Percentiles rank a stretch among this genome's conserved stretches.
Evolutionary conservation across 2,888 invertebrate genomes (phyloP).

Genomic region (Drosophila koepferae): DNA sequence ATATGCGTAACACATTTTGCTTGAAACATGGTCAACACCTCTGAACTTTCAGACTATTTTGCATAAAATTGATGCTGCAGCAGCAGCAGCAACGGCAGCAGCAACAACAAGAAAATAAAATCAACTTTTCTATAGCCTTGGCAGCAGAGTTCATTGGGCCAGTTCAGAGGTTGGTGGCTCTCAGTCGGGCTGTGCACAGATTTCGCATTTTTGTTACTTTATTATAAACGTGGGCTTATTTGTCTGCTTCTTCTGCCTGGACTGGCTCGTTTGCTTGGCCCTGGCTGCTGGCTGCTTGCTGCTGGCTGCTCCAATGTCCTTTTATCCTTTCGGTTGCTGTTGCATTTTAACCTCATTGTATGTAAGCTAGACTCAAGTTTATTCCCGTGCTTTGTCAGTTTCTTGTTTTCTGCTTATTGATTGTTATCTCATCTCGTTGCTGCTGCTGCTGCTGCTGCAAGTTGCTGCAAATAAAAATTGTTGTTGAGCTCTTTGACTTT

Average conservation of each 20-base stretch:
- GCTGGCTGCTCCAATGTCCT: constrained; percentile 3
- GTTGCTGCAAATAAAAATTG: constrained; percentile 36
- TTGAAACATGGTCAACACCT: constrained; percentile 72
- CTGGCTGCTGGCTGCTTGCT: too few species aligned
- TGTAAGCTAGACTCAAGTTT: constrained; percentile 40
- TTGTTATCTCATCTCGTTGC: constrained; percentile 49
- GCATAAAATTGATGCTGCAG: constrained; percentile 60
- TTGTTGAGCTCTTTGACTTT: constrained; percentile 48
- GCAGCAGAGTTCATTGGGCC: constrained; percentile 64
- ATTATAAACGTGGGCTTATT: constrained; percentile 75
- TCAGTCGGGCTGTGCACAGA: constrained; percentile 36
- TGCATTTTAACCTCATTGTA: constrained; percentile 61
- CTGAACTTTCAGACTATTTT: constrained; percentile 68
- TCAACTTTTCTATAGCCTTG: constrained; percentile 45
- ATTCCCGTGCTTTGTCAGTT: constrained; percentile 55
- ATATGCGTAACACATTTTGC: constrained; percentile 63
- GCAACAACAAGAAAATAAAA: constrained; percentile 18
- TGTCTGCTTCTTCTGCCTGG: constrained; percentile 32
- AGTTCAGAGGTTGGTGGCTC: constrained; percentile 55
- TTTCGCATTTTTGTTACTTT: constrained; percentile 75
- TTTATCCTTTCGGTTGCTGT: constrained; percentile 24
- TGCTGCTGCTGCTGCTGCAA: not conserved
- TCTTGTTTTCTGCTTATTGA: constrained; percentile 58
- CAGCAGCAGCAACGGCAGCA: constrained; percentile 7
- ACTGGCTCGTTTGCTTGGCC: constrained; percentile 5